Evolutionary conservation across 2,797 vertebrate genomes (phyloP).

Genomic region (Hypotaenidia philippensis): DNA sequence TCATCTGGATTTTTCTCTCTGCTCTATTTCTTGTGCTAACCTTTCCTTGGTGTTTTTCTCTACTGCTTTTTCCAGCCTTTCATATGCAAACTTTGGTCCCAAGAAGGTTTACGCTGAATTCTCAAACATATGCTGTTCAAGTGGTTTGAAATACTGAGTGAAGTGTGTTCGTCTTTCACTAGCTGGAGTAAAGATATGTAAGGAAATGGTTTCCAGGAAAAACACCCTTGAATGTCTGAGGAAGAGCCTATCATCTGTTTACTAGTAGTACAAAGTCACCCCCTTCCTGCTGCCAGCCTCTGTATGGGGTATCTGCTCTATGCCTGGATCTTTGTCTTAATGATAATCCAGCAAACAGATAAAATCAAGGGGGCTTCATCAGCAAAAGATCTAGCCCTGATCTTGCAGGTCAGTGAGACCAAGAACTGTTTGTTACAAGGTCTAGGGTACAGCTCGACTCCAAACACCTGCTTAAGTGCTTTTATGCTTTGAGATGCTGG

Average conservation of each 20-base stretch:
- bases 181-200: background rate
- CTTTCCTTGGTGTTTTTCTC: slow-evolving; percentile 38
- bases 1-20: slow-evolving; percentile 44
- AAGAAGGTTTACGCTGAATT: background rate
- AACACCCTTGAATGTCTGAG: background rate
- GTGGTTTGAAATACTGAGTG: background rate
- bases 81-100: background rate
- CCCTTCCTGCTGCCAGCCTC: background rate
- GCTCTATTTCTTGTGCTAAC: slow-evolving; percentile 45
- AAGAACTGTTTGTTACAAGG: background rate
- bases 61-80: slow-evolving; percentile 48
- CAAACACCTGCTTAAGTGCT: slow-evolving; percentile 19
- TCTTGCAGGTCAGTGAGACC: background rate
- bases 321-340: background rate
- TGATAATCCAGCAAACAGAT: background rate
- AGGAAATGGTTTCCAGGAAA: slow-evolving; percentile 12
- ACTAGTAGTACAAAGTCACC: background rate
- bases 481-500: background rate
- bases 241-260: background rate
- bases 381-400: background rate
- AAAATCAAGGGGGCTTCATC: background rate
- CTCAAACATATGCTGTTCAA: background rate
- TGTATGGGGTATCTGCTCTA: background rate
- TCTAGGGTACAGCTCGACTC: background rate
- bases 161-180: slow-evolving; percentile 12